Conservation (phyloP, 2,797 vertebrate species). For the Chaetodon trifasciatus region DNA sequence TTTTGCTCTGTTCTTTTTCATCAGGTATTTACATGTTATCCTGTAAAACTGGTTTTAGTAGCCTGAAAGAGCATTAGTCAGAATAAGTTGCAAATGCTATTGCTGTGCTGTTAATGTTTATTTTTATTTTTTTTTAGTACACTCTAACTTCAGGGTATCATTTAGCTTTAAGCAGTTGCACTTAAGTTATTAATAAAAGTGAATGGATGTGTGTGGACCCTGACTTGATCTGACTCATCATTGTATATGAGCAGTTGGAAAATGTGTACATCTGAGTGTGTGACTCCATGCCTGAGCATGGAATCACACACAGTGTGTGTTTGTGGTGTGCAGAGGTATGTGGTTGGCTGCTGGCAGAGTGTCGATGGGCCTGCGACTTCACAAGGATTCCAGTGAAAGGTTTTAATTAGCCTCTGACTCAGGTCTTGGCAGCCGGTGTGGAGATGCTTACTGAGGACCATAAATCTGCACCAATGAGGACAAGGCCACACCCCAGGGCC, state of each 20-base stretch:
- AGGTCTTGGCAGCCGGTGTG: slow-evolving; percentile 76
- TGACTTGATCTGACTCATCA: neutral
- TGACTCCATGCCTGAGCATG: neutral
- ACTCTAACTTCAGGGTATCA: no score
- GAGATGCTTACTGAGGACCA: slow-evolving; percentile 76
- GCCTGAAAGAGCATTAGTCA: neutral
- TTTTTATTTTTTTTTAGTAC: no score
- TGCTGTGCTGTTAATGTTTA: no score
- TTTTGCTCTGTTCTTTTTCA: neutral
- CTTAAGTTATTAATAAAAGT: neutral
- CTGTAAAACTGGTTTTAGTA: neutral
- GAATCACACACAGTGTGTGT: slow-evolving; percentile 17
- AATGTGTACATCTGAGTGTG: neutral
- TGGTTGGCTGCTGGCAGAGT: slow-evolving; percentile 31
- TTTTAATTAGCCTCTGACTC: slow-evolving; percentile 84
- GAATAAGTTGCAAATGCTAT: neutral
- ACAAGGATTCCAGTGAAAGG: slow-evolving; percentile 80
- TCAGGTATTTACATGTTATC: neutral
- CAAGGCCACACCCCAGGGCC: slow-evolving; percentile 64
- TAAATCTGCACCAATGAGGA: slow-evolving; percentile 78
- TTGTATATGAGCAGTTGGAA: neutral
- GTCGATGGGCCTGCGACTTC: slow-evolving; percentile 70
- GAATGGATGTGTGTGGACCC: neutral
- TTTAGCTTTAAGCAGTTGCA: no score
- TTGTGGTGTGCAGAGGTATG: slow-evolving; percentile 41